These are phyloP conservation scores for Crypturellus undulatus DNA, from an alignment of 2,113 vertebrate genomes.

Conservation along the genomic window DNA sequence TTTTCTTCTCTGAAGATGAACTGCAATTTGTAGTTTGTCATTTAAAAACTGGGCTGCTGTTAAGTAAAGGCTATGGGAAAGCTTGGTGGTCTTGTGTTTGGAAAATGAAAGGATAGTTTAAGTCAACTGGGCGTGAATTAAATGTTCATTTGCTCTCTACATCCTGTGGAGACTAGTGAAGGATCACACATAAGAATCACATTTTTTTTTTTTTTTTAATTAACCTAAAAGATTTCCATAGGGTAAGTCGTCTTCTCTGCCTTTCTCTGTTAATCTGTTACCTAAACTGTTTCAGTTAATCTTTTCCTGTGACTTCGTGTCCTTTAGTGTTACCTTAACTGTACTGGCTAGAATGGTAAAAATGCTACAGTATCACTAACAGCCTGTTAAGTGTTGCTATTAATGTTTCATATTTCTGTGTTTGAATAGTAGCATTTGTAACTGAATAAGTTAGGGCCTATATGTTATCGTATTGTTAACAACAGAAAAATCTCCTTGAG, in stretches of 20 bases:
- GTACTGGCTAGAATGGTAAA: not conserved
- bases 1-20: not conserved
- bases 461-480: accelerated
- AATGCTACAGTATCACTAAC: not conserved
- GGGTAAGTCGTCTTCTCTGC: not conserved
- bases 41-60: not conserved
- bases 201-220: not conserved
- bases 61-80: not conserved
- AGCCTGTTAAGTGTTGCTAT: not conserved
- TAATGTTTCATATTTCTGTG: not conserved
- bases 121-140: not conserved
- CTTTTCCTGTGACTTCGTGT: not conserved
- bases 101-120: not conserved
- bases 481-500: not conserved
- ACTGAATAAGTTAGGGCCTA: not conserved
- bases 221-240: accelerated
- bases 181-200: not conserved
- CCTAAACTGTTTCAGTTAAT: not conserved
- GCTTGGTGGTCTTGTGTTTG: not conserved
- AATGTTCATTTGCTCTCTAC: not conserved
- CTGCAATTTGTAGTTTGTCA: not conserved
- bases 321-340: not conserved
- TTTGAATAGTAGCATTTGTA: not conserved
- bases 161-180: not conserved
- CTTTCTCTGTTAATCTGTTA: not conserved